Base-by-base conservation (phyloP, 2,888 invertebrate species). In the Desoria tigrina region DNA sequence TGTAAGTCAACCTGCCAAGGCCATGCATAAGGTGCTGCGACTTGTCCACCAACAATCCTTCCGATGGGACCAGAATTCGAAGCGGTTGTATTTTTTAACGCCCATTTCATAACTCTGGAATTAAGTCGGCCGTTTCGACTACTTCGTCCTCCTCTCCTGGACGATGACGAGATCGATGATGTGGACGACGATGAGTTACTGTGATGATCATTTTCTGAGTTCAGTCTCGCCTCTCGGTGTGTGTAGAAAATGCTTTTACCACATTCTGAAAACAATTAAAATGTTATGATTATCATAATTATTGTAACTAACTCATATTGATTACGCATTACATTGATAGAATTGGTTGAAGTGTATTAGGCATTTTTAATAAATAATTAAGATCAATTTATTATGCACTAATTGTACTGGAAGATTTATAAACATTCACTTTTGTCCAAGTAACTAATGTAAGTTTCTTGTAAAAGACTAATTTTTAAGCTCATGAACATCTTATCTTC, bases 11-110 rank as follows among this genome's bases (percentile, higher is more conserved):
- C 89, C 85, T 89, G 90, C 90, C 90, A 91, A 0, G 91, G 90
- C 90, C 90, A 91, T 3, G 90, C 89, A 23, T 90, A 90, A 77
- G 87, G 82, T 67, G 85, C 86, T 65, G 89, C 89, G 74, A 88
- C 88, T 77, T 87, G 85, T 0, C 90, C 90, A 77, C 87, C 88
- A 77, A 90, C 89, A 77, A 90, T 89, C 69, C 90, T 83, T 42
- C 4, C 88, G 86, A 67, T 74, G 69, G 57, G 73, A 65, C 56
- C 69, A 60, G 61, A 51, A 59, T 65, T 60, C 3, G 68, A 37
- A 1, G 55, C 54, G 2, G 28, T 28, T 4, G 61, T 42, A 28
- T 68, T 71, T 63, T 74, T 73, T 21, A 69, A 65, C 50, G 69
- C 61, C 71, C 73, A 74, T 66, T 71, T 74, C 74, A 74, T 74